Base-by-base conservation (phyloP, 2,888 invertebrate genomes). In the Schizaphis graminum region DNA sequence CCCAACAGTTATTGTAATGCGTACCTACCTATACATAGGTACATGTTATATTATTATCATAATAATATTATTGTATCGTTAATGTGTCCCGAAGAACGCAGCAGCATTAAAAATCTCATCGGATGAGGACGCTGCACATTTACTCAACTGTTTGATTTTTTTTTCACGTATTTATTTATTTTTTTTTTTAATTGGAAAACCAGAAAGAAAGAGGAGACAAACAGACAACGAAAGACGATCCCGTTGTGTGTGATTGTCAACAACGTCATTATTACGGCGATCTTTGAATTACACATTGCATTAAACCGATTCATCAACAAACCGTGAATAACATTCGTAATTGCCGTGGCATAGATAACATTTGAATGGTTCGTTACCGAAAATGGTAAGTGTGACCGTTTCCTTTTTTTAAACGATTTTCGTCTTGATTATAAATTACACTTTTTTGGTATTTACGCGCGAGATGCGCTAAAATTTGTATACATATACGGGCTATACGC, bases 291-390 rank as follows among this genome's bases (percentile, higher is more conserved):
- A 87, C 61, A 67, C 67, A 41, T 92, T 35, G 91, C 56, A 57
- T 61, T 47, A 92, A 92, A 92, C 67, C 88, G 88, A 92, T 92
- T 85, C 85, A n/a, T 57, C 85, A 56, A 56, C 91, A 91, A 85
- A 85, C 91, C 91, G 91, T 91, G 91, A 91, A 91, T 24, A 85
- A 85, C 56, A 56, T 44, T 88, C 88, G 67, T 67, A 67, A 77
- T 57, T 53, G 88, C 88, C 8, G 49, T 53, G 88, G 85, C 92
- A 91, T n/a, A 92, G 87, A 87, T 92, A 61, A 87, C 91, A 91
- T 85, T 91, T 28, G 67, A 67, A 90, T 35, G 67, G 90, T 91
- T 91, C 56, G 44, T 85, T 85, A 41, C 85, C 56, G 56, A 91
- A 85, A 56, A 91, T 28, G 28, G 85, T 85, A 44, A 56, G 85